Evolutionary conservation across 2,113 vertebrate species (phyloP), one percentile per base, ranked within the genome.

Genomic region (Gadus macrocephalus): DNA sequence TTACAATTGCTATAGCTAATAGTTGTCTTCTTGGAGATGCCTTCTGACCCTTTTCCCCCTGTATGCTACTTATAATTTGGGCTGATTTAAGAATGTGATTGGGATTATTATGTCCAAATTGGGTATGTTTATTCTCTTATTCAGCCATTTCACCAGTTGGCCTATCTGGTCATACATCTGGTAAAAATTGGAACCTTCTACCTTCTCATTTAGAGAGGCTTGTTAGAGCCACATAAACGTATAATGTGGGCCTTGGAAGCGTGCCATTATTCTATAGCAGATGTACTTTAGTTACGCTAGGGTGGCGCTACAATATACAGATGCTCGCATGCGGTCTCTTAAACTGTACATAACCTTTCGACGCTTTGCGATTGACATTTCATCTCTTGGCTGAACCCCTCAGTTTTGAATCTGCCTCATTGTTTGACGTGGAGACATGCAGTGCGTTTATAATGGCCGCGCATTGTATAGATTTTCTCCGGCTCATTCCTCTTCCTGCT

Each of bases 391-490:
- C 73, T 83, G 76, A 77, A 81, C 62, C 71, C 73, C 84, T 77
- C 31, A 56, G 67, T 65, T 75, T 78, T 85, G 72, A 79, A 87
- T 84, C 79, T 16, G 64, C 77, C 81, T 89, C 79, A 82, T 81
- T 88, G 84, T 88, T 87, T 80, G 72, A 81, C 56, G 35, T 0
- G 66, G 42, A 73, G 74, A 74, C 64, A 68, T 74, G 74, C 74
- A 81, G 75, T 71, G 66, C 64, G 69, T 81, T 80, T 80, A 53
- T 76, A 74, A 80, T 81, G 82, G 76, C 80, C 74, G 72, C 71
- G 74, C 55, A 86, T 78, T 87, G 79, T 83, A 85, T 84, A 80
- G 68, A 88, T 84, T 86, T 82, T 66, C 72, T 83, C 68, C 58
- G 38, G 56, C 67, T 85, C 81, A 72, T 88, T 82, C 75, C 62